Evolutionary conservation across 2,888 invertebrate species (phyloP), one percentile per base, ranked within the genome.

Genomic region (Cephus rjabovi): DNA sequence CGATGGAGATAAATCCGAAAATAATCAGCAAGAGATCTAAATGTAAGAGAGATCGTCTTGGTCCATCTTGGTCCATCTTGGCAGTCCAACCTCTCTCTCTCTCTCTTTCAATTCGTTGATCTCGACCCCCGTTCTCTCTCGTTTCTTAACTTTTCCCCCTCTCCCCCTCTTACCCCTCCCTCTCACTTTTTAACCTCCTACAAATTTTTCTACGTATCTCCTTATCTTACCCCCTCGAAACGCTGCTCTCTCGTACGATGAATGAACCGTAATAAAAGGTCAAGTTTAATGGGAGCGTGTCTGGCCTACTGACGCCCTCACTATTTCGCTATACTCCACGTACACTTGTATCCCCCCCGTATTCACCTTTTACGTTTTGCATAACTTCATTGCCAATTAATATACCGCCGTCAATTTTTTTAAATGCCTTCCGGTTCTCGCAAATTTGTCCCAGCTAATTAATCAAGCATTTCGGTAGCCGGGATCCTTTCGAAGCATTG

Each of bases 1-100:
- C 71, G 71, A 34, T 34, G 71, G 3, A 34, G 71, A 71, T 71
- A 34, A 71, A 71, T 71, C 71, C 71, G 71, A 71, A 71, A 71
- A 30, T 71, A 71, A 71, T 71, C 71, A n/a, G 71, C 33, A 33
- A 23, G 23, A 56, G 56, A 71, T 71, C 71, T 30, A 71, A 71
- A 71, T 33, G 6, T 23, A 23, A 30, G 23, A 12, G 71, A 12
- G 71, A 31, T 31, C 70, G 30, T 12, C 30, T 30, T 30, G 30
- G 30, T 30, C 30, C 31, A 11, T 71, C 31, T 71, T 71, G 12
- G 71, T 71, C 15, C 71, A 30, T 11, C 56, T 9, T 56, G 9
- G 23, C 23, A 9, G 0, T 2, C 4, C 56, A 2, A 56, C 23
- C 56, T 23, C 23, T 56, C 56, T 23, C 23, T 56, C 56, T 23